Evolutionary conservation across 2,113 vertebrate species (phyloP).

Genomic region (Vombatus ursinus): DNA sequence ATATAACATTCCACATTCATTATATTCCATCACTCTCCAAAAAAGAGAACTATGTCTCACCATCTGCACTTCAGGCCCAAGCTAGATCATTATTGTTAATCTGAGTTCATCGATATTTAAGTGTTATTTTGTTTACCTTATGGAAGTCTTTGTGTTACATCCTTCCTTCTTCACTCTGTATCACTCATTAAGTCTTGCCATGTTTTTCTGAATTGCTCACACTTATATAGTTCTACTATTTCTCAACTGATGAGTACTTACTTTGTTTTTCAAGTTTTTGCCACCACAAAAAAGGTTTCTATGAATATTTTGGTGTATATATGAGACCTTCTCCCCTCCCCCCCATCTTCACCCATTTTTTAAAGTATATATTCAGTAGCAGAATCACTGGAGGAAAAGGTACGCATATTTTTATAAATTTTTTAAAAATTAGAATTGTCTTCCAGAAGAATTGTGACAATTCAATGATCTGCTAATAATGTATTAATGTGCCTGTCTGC

Average conservation of each 20-base stretch:
- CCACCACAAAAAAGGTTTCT: background rate
- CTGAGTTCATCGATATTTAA: background rate
- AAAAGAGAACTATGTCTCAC: background rate
- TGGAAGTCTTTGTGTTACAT: background rate
- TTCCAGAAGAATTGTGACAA: background rate
- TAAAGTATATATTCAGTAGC: background rate
- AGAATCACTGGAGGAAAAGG: background rate
- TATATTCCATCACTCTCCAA: background rate
- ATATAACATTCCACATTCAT: background rate
- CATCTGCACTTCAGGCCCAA: background rate
- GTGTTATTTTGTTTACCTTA: background rate
- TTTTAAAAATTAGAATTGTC: background rate
- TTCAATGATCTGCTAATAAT: background rate
- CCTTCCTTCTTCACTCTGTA: background rate
- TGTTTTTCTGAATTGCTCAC: background rate
- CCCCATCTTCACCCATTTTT: background rate
- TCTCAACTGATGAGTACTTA: background rate
- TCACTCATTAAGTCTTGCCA: background rate
- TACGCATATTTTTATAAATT: background rate
- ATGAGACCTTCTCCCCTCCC: background rate
- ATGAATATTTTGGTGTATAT: background rate
- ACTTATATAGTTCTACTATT: background rate
- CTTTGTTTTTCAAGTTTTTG: too few relatives aligned
- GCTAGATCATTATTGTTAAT: background rate
- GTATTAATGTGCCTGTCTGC: background rate